phyloP scores from a whole-genome alignment of 2,797 vertebrate species.

The Syndactyla subalaris region DNA sequence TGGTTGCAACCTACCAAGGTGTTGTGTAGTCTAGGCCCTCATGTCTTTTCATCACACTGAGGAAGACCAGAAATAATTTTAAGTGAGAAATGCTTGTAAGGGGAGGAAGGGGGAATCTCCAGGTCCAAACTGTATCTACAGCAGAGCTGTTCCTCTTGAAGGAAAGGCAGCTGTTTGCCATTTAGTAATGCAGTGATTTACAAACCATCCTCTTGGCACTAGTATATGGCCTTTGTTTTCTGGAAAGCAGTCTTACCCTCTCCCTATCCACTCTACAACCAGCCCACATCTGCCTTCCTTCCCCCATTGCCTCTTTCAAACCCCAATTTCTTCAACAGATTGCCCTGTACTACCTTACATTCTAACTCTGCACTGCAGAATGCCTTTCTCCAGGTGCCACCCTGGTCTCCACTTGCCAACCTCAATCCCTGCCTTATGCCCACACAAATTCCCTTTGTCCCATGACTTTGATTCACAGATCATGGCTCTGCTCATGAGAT shows the following conservation, averaged over 20 bases:
- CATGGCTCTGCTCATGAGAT: neutral
- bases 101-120: neutral
- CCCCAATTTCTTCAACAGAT: neutral
- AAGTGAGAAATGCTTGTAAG: neutral
- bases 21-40: neutral
- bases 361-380: neutral
- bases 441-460: neutral
- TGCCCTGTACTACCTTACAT: neutral
- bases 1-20: neutral
- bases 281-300: neutral
- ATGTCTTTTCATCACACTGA: neutral
- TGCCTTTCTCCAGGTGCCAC: neutral
- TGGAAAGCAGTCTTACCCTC: neutral
- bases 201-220: neutral
- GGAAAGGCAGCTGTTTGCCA: neutral
- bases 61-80: neutral
- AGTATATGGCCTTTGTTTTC: neutral
- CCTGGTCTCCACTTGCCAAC: neutral
- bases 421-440: neutral
- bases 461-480: accelerated
- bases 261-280: neutral
- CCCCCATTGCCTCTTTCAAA: neutral
- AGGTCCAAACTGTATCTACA: neutral
- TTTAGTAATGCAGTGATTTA: neutral
- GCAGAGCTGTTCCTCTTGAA: neutral